These are phyloP conservation scores for Dendrolimus houi DNA, from an alignment of 2,888 invertebrate species.

Conservation along the genomic window DNA sequence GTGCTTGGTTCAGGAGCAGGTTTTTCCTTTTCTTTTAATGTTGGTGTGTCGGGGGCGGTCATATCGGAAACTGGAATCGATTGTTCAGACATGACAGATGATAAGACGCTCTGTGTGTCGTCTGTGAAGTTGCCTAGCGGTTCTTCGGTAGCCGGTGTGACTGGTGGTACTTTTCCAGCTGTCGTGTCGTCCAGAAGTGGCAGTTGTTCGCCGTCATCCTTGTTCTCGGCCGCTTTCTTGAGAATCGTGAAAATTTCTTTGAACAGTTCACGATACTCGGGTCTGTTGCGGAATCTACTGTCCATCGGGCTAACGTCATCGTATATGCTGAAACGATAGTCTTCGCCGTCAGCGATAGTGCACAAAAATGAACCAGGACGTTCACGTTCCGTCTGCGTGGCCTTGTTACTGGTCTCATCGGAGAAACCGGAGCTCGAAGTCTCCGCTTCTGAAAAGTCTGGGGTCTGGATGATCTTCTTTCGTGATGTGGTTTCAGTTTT, in stretches of 20 bases:
- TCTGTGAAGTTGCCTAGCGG: slow-evolving; percentile 80
- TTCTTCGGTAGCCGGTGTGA: slow-evolving; percentile 81
- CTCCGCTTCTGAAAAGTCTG: slow-evolving; percentile 91
- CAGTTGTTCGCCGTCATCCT: slow-evolving; percentile 86
- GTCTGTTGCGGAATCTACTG: slow-evolving; percentile 87
- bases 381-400: slow-evolving; percentile 87
- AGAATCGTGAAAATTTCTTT: slow-evolving; percentile 89
- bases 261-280: slow-evolving; percentile 87
- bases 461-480: slow-evolving; percentile 82
- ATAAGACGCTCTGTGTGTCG: slow-evolving; percentile 84
- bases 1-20: slow-evolving; percentile 31
- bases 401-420: slow-evolving; percentile 89
- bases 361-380: slow-evolving; percentile 89
- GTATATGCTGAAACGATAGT: slow-evolving; percentile 90
- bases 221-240: slow-evolving; percentile 89
- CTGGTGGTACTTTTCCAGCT: slow-evolving; percentile 79
- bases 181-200: slow-evolving; percentile 82
- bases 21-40: slow-evolving; percentile 68
- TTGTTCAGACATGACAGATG: slow-evolving; percentile 84
- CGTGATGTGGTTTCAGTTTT: slow-evolving; percentile 53
- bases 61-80: slow-evolving; percentile 83
- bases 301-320: slow-evolving; percentile 87
- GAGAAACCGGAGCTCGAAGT: slow-evolving; percentile 90
- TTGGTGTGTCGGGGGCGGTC: slow-evolving; percentile 69
- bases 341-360: slow-evolving; percentile 90